Percentiles rank a stretch among this genome's conserved stretches.
These are phyloP conservation scores for Antheraea yamamai DNA, from an alignment of 2,888 invertebrate species.

Conservation along the genomic window DNA sequence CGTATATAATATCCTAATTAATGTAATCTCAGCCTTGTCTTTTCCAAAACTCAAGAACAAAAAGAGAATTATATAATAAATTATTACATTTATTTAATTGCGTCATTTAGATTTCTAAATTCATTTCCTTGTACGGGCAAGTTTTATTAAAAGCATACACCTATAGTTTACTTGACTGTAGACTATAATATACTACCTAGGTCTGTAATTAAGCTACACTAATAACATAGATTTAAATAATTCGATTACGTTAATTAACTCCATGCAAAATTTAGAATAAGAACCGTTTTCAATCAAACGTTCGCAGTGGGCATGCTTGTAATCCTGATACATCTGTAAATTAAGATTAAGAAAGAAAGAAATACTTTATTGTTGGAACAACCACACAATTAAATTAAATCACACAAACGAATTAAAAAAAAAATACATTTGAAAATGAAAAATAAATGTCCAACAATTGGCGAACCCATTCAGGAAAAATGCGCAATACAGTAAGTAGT, in stretches of 20 bases:
- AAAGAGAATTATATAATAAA: background rate
- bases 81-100: background rate
- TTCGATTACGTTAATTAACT: conserved; percentile 61
- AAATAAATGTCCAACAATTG: no score
- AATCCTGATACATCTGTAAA: conserved; percentile 68
- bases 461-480: no score
- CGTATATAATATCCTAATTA: background rate
- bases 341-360: background rate
- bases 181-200: conserved; percentile 4
- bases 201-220: conserved; percentile 22
- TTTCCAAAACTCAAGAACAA: background rate
- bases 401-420: no score
- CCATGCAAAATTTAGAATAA: conserved; percentile 66
- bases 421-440: no score
- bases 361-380: no score
- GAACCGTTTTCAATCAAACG: conserved; percentile 57
- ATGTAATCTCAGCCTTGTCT: background rate
- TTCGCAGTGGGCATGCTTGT: conserved; percentile 75
- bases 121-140: background rate
- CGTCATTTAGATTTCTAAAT: background rate
- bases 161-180: background rate
- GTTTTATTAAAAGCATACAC: background rate
- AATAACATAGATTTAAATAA: conserved; percentile 30
- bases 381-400: no score
- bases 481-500: no score